These are phyloP conservation scores for Theristicus caerulescens DNA, from an alignment of 2,113 vertebrate genomes.

Conservation along the genomic window DNA sequence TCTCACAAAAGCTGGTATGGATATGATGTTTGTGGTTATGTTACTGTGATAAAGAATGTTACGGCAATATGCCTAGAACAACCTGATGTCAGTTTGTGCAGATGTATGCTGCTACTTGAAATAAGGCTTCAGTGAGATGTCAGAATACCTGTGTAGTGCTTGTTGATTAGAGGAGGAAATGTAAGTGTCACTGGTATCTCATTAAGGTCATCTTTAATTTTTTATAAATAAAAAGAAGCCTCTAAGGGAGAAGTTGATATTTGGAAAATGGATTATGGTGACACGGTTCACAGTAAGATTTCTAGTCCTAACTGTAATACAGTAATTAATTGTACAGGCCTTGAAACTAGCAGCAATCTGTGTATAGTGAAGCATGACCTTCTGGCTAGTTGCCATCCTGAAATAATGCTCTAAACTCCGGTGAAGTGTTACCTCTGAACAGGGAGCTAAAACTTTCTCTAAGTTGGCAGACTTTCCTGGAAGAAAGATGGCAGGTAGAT, in stretches of 20 bases:
- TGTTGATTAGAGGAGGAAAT: not conserved
- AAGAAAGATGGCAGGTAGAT: not conserved
- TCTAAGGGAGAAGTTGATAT: not conserved
- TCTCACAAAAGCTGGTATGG: not conserved
- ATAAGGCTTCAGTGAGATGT: not conserved
- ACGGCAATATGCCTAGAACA: rapidly evolving
- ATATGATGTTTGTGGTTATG: not conserved
- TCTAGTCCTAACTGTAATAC: not conserved
- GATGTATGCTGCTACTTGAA: not conserved
- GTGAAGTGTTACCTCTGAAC: not conserved
- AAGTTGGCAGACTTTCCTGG: not conserved
- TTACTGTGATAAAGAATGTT: not conserved
- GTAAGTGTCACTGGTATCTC: not conserved
- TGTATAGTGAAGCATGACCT: not conserved
- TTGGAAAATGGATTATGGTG: not conserved
- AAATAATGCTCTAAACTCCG: not conserved
- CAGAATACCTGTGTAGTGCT: not conserved
- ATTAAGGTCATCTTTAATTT: not conserved
- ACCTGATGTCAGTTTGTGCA: not conserved
- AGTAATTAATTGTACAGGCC: not conserved
- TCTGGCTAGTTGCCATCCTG: not conserved
- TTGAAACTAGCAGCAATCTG: not conserved
- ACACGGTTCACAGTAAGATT: not conserved
- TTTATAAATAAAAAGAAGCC: not conserved
- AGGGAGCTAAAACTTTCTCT: not conserved